Evolutionary conservation across 2,113 vertebrate genomes (phyloP).

Genomic region (Chionomys nivalis): DNA sequence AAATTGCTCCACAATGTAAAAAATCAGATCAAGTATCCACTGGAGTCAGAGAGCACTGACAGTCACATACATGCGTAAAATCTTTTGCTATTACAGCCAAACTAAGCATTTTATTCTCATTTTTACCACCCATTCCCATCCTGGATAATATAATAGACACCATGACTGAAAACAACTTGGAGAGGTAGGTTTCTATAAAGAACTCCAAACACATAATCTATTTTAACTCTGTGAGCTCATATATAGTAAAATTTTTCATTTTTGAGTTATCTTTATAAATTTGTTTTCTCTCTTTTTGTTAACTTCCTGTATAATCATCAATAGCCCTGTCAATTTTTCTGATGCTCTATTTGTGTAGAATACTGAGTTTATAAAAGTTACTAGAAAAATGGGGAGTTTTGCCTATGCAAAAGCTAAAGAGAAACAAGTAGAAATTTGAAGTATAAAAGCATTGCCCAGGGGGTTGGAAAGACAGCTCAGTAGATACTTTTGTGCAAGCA

Average conservation of each 20-base stretch:
- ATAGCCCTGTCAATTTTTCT: neutral
- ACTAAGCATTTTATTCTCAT: neutral
- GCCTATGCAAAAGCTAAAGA: neutral
- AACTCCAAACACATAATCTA: neutral
- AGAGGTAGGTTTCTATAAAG: neutral
- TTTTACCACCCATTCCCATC: neutral
- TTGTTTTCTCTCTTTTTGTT: neutral
- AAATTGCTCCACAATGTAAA: neutral
- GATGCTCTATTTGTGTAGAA: neutral
- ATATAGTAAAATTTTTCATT: neutral
- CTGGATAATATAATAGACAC: neutral
- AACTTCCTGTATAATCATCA: neutral
- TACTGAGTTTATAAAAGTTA: neutral
- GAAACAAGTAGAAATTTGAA: neutral
- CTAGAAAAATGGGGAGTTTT: neutral
- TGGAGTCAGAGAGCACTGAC: neutral
- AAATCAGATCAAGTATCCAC: neutral
- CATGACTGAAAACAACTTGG: neutral
- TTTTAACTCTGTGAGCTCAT: conserved; percentile 6
- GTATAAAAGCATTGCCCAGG: neutral
- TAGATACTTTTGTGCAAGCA: neutral
- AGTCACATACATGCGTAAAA: neutral
- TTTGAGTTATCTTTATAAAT: neutral
- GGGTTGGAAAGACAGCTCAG: neutral
- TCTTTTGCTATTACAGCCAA: neutral